Evolutionary conservation across 2,888 invertebrate genomes (phyloP).

Genomic region (Molorchus minor): DNA sequence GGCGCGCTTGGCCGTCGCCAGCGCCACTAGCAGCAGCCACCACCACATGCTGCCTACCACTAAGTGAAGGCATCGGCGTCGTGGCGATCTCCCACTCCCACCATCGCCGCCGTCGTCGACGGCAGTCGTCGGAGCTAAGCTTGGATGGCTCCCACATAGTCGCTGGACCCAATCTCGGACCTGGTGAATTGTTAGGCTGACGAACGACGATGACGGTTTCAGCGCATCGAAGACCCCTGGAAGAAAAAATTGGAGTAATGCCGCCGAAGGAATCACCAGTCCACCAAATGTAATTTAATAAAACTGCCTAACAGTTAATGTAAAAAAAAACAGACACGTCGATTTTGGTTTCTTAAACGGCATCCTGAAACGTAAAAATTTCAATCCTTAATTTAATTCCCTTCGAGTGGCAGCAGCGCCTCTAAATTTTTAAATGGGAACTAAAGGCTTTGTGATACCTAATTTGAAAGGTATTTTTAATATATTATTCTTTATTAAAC

Average conservation of each 20-base stretch:
- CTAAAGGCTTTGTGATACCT: no score
- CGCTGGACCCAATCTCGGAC: constrained; percentile 6
- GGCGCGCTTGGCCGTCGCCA: constrained; percentile 61
- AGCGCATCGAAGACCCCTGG: neutral
- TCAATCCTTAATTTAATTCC: no score
- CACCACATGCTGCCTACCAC: constrained; percentile 63
- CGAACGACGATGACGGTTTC: neutral
- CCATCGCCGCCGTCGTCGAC: constrained; percentile 33
- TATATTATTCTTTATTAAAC: no score
- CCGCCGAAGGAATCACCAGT: neutral
- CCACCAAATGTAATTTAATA: neutral
- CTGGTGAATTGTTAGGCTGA: no score
- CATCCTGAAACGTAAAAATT: no score
- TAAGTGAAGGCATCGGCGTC: constrained; percentile 54
- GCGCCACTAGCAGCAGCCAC: constrained; percentile 68
- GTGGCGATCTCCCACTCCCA: constrained; percentile 54
- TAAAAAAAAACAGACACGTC: neutral
- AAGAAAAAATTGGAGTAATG: no score
- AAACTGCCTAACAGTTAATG: neutral
- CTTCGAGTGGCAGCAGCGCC: no score
- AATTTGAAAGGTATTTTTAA: no score
- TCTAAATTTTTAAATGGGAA: no score
- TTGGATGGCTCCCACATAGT: constrained; percentile 35
- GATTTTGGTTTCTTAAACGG: neutral
- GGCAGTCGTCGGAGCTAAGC: constrained; percentile 19